These are phyloP conservation scores for Oppia nitens DNA, from an alignment of 1,140 invertebrate species.

Conservation along the genomic window DNA sequence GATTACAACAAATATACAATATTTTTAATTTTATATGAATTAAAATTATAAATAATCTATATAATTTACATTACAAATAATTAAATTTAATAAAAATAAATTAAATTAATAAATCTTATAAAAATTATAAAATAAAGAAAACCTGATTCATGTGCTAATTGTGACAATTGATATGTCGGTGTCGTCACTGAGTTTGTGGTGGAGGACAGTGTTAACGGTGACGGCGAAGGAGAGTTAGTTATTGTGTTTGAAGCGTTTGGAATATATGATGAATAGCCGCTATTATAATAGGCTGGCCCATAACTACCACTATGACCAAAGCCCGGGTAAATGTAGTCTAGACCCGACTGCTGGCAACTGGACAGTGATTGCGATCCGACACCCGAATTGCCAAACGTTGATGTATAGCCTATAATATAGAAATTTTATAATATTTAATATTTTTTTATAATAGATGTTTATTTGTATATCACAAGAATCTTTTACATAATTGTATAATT, in stretches of 20 bases:
- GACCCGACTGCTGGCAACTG: not conserved
- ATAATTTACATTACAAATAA: too few relatives aligned
- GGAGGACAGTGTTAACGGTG: not conserved
- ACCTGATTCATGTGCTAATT: slow-evolving; percentile 22
- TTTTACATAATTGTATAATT: too few relatives aligned
- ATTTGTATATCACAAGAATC: too few relatives aligned
- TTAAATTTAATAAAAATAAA: too few relatives aligned
- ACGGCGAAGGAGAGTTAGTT: not conserved
- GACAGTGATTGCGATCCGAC: not conserved
- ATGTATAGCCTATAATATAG: too few relatives aligned
- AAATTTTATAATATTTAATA: too few relatives aligned
- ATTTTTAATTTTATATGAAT: too few relatives aligned
- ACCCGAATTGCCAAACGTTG: not conserved
- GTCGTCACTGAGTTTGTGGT: slow-evolving; percentile 21
- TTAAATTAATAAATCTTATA: too few relatives aligned
- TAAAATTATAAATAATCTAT: too few relatives aligned
- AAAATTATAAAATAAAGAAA: too few relatives aligned
- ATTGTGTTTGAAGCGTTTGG: not conserved
- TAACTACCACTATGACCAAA: not conserved
- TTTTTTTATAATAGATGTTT: too few relatives aligned
- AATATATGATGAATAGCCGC: not conserved
- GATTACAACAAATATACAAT: too few relatives aligned
- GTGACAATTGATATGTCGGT: slow-evolving; percentile 22
- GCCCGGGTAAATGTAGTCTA: not conserved
- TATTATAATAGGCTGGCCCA: not conserved